A percentile compares a stretch with the other conserved stretches of the same genome.
phyloP scores from a whole-genome alignment of 2,113 vertebrate species.

The Vanacampus margaritifer region DNA sequence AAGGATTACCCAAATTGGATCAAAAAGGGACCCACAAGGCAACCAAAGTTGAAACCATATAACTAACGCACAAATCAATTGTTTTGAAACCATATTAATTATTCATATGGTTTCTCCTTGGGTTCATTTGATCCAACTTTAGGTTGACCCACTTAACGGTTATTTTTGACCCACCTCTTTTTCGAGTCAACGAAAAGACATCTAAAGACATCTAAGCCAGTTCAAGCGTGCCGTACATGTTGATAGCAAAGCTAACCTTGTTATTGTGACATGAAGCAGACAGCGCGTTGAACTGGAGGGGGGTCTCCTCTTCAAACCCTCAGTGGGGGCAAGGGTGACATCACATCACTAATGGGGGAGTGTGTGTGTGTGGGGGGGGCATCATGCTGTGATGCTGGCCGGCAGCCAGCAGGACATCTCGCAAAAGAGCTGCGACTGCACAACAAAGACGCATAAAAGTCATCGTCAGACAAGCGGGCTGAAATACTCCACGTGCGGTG shows the following conservation, averaged over 20 bases:
- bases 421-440: conserved; percentile 2
- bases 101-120: too few relatives aligned
- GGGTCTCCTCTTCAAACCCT: not conserved
- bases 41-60: too few relatives aligned
- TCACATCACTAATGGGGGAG: not conserved
- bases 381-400: not conserved
- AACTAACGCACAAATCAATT: too few relatives aligned
- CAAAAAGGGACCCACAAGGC: too few relatives aligned
- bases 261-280: not conserved
- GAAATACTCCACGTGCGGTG: not conserved
- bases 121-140: too few relatives aligned
- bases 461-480: not conserved
- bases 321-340: not conserved
- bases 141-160: too few relatives aligned
- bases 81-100: too few relatives aligned
- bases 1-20: too few relatives aligned
- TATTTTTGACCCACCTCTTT: too few relatives aligned
- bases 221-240: not conserved
- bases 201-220: not conserved
- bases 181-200: too few relatives aligned
- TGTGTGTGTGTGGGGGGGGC: not conserved
- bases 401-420: conserved; percentile 1
- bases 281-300: not conserved
- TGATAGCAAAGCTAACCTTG: conserved; percentile 1
- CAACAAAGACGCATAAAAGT: not conserved